Base-by-base conservation (phyloP, 2,797 vertebrate species). In the Myotis pilosus region DNA sequence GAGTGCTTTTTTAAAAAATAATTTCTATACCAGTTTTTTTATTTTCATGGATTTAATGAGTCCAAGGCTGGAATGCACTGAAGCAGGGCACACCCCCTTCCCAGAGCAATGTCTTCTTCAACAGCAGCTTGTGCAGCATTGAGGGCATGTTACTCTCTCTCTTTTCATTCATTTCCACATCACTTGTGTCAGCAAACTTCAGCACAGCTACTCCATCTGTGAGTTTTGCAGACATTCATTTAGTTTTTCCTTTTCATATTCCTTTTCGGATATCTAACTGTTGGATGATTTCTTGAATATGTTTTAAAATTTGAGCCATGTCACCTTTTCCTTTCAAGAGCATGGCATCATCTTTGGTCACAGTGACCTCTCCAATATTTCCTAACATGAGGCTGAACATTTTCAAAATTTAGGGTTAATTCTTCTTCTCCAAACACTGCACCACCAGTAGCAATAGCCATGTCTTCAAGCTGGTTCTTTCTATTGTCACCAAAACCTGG, bases 21-120 rank as follows among this genome's bases (percentile, higher is more conserved):
- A 99, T 99, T 84, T 99, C 99, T 95, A 99, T 99, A 36, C 99
- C 99, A 99, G 95, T 4, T 98, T 99, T 98, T 99, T 99, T 99
- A 98, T 99, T 99, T 4, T 98, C 94, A 0, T 99, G 99, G 97
- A 30, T 93, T 97, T 86, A 99, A 83, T 86, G 96, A 23, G 3
- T 99, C 99, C 1, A 99, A 96, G 0, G 98, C 98, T 0, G 99
- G 99, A 96, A 99, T 99, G 98, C 99, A 99, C 75, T 99, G 99
- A 92, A 99, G 98, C 97, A 99, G 96, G 0, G 99, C 99, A 1
- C 99, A 99, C 51, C 99, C 99, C 0, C 99, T 99, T 0, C 99
- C 99, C 0, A 98, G 98, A 3, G 99, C 99, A 0, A 99, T 49
- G 28, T 16, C 28, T 75, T 75, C 72, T 30, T 75, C 41, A 30